Base-by-base conservation (phyloP, 2,797 vertebrate species). In the Catamblyrhynchus diadema region DNA sequence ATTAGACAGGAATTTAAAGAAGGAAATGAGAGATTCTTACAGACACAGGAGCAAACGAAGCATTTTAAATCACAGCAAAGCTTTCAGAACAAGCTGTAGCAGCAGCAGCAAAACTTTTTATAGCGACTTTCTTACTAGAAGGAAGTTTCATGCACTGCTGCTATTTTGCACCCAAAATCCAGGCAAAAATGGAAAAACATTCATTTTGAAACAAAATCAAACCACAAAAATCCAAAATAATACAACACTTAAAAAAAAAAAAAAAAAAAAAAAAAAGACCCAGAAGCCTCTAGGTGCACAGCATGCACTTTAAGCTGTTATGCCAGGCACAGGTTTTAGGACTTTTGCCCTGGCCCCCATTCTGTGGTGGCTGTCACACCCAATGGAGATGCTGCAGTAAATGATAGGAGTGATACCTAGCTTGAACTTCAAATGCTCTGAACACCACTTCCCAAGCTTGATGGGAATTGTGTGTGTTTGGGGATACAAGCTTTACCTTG, bases 1-100 rank as follows among this genome's bases (percentile, higher is more conserved):
- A 98, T 98, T 98, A 97, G 97, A 97, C 90, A 89, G 97, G 97
- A 97, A 97, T 94, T 97, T 96, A 97, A 97, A 96, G 96, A 96
- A 96, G 91, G 91, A 93, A 97, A 94, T 79, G 88, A 96, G 88
- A 91, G 65, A 96, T 94, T 96, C 91, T 96, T 97, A 88, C 56
- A 97, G 94, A 91, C 70, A 75, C 62, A 92, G 88, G 80, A 96
- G 80, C 81, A 97, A 97, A 93, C 0, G 35, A 81, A 93, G 88
- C 95, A 96, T 96, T 95, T 95, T 94, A 93, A 97, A 96, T 92
- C 88, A 88, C 92, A 73, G 85, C 80, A 87, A 77, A 95, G 83
- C 83, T 94, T 95, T 87, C 70, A 90, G 57, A 95, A 71, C 56
- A 94, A 96, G 89, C 74, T 89, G 53, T 48, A 94, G 70, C 64